Base-by-base conservation (phyloP, 2,888 invertebrate species). In the Volucella zonaria region DNA sequence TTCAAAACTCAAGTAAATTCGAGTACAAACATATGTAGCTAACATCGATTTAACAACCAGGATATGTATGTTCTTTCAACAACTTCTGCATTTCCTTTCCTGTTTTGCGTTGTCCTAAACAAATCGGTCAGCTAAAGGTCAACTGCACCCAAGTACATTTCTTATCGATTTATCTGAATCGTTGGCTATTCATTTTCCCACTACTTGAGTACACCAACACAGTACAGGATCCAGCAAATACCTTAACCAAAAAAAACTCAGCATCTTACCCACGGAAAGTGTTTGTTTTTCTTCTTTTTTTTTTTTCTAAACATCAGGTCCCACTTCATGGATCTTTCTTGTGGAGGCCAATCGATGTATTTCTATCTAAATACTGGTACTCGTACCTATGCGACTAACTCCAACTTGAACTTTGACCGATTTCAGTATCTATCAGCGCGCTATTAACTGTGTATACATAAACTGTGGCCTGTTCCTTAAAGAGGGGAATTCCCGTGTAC, bases 401-500 rank as follows among this genome's bases (percentile, higher is more conserved):
- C 14, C 76, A 61, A 54, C 43, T 80, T 85, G 80, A 85, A 80
- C 85, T 85, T 77, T 85, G 85, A 47, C 80, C 85, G 73, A 73
- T 80, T 81, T 77, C 47, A 67, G 80, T 62, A 85, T 81, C 81
- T 71, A 80, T 85, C 76, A 81, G 73, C 68, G 68, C 14, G 59
- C 80, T 76, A 80, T 85, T 80, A 80, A 56, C 51, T 68, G 62
- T 80, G 78, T 66, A 56, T 71, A 67, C 68, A 80, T 52, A 80
- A 62, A 62, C 66, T 85, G 42, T 76, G 59, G 47, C 31, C 51
- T 45, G 70, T n/a, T 42, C 18, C 43, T 54, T 14, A 51, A 42
- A 58, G 31, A 31, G 31, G 47, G 45, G 43, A 51, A 67, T 73
- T 62, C 51, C 45, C 66, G 43, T 66, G 67, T 64, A 66, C 54